These are phyloP conservation scores for Barnardius zonarius DNA, from an alignment of 2,113 vertebrate species.

Conservation along the genomic window DNA sequence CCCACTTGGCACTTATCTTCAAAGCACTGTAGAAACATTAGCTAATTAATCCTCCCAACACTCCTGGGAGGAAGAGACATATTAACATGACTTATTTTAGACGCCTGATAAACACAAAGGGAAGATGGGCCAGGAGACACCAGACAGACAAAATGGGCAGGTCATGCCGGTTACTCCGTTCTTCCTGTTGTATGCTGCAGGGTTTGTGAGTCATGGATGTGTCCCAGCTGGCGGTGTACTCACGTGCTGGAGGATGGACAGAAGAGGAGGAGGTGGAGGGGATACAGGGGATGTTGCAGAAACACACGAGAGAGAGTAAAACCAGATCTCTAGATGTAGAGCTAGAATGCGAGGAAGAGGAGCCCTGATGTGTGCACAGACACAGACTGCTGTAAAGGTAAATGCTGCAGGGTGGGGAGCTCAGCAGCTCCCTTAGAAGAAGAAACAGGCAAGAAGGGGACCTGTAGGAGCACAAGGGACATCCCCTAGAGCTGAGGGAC, in stretches of 20 bases:
- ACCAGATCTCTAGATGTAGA: background rate
- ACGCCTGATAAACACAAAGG: background rate
- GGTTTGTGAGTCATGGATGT: background rate
- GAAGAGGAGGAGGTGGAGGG: background rate
- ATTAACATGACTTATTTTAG: background rate
- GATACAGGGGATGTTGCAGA: background rate
- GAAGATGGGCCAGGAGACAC: background rate
- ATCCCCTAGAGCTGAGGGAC: background rate
- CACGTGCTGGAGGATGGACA: background rate
- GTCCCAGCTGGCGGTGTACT: background rate
- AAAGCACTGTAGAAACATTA: slow-evolving; percentile 11
- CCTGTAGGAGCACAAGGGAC: background rate
- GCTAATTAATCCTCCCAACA: background rate
- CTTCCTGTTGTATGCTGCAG: background rate
- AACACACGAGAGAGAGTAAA: background rate
- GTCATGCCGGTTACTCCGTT: background rate
- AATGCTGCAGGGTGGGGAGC: background rate
- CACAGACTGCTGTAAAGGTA: background rate
- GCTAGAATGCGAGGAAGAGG: background rate
- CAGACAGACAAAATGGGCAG: background rate
- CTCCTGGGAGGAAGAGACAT: background rate
- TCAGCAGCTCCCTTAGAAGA: background rate
- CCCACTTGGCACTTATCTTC: background rate
- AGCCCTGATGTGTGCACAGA: background rate
- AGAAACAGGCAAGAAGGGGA: background rate